phyloP scores from a whole-genome alignment of 2,797 vertebrate species.

The Sebastes steindachneri region DNA sequence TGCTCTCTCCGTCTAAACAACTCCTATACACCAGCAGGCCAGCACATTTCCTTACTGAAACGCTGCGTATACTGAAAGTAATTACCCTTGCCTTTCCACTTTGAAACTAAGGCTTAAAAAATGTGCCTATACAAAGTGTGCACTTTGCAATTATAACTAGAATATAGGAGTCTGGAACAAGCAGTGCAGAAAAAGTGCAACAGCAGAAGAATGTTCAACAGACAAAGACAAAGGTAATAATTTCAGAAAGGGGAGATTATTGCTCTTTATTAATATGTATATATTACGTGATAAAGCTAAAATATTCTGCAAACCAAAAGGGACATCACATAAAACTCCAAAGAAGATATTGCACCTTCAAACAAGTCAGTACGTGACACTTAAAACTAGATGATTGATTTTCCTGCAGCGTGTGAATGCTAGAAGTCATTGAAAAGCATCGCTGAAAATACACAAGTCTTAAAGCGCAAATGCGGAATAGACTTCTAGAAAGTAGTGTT shows the following conservation, averaged over 20 bases:
- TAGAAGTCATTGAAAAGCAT: too few relatives aligned
- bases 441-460: too few relatives aligned
- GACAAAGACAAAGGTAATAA: not conserved
- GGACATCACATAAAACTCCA: not conserved
- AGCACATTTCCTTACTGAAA: constrained; percentile 21
- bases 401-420: too few relatives aligned
- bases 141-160: not conserved
- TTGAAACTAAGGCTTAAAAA: constrained; percentile 9
- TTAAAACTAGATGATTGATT: not conserved
- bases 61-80: not conserved
- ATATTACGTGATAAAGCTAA: not conserved
- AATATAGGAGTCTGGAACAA: not conserved
- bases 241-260: not conserved
- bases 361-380: not conserved
- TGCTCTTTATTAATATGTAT: not conserved
- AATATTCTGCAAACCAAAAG: not conserved
- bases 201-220: not conserved
- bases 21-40: not conserved
- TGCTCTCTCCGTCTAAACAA: not conserved
- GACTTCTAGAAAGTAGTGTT: too few relatives aligned
- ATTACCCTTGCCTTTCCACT: constrained; percentile 12
- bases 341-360: not conserved
- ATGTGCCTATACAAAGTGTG: not conserved
- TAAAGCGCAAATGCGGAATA: too few relatives aligned
- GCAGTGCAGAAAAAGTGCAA: not conserved